Base-by-base conservation (phyloP, 2,888 invertebrate genomes). In the Drosophila birchii region DNA sequence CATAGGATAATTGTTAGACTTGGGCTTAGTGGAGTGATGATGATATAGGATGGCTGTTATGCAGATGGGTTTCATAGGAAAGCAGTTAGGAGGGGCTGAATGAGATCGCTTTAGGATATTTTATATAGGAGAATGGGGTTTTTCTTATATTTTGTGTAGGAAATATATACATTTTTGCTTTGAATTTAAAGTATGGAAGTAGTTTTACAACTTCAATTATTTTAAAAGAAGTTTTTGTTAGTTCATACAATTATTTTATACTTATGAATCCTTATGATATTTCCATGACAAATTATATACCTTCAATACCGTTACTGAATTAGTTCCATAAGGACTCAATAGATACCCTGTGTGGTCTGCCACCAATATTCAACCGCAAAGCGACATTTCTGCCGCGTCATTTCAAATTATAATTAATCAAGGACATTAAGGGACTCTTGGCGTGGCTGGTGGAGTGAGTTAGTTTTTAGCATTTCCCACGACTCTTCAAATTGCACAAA, bases 321-420 rank as follows among this genome's bases (percentile, higher is more conserved):
- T 71, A 12, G 44, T 54, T 71, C n/a, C 38, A 23, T 14, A 45
- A 54, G 26, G n/a, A 29, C 23, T 56, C 4, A n/a, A 18, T 16
- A 36, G 29, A 3, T 41, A 16, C 36, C 36, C 8, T 84, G 80
- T 85, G 86, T 88, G 86, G 88, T 89, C 78, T 70, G 23, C 14
- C 45, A 38, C 44, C n/a, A n/a, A 70, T 23, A 39, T 38, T 26
- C 45, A 80, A 76, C 89, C 88, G 56, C 89, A 89, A 26, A 51
- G 9, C 14, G 16, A 23, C 7, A 69, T 76, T 79, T 39, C 61
- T 88, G 82, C 72, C 26, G 26, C 67, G 61, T 89, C 90, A 89
- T 79, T 29, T 6, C 34, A 7, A 5, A 18, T 26, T 7, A 38
- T 45, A 75, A 89, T 89, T 84, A 89, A 90, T 90, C 90, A 89